These are phyloP conservation scores for Eremobia ochroleuca DNA, from an alignment of 2,888 invertebrate genomes.

Conservation along the genomic window DNA sequence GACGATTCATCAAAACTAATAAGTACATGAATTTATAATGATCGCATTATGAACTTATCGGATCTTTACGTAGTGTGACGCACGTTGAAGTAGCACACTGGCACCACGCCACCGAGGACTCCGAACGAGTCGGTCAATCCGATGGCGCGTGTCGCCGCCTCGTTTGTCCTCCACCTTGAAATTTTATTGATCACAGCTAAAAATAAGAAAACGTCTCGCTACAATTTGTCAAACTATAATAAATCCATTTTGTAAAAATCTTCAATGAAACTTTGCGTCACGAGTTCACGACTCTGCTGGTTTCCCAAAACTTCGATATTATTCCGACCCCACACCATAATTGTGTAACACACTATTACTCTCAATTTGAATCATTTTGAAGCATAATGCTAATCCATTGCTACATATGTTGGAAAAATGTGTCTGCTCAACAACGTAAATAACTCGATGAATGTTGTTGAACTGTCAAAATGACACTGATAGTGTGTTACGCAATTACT, in stretches of 20 bases:
- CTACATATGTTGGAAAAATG: too few species aligned
- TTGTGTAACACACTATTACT: too few species aligned
- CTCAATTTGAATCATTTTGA: too few species aligned
- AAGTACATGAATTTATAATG: slow-evolving; percentile 45
- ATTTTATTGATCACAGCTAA: slow-evolving; percentile 68
- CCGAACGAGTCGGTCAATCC: slow-evolving; percentile 74
- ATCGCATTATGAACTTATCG: slow-evolving; percentile 46
- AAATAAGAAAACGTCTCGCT: slow-evolving; percentile 61
- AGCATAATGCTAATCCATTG: too few species aligned
- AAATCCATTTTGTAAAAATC: slow-evolving; percentile 41
- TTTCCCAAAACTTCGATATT: slow-evolving; percentile 34
- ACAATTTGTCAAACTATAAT: slow-evolving; percentile 42
- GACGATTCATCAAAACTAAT: slow-evolving; percentile 33
- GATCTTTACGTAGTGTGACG: slow-evolving; percentile 64
- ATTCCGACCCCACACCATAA: too few species aligned
- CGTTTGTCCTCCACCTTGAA: slow-evolving; percentile 75
- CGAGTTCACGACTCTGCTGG: slow-evolving; percentile 14
- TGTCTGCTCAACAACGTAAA: too few species aligned
- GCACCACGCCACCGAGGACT: slow-evolving; percentile 77
- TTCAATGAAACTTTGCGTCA: slow-evolving; percentile 61
- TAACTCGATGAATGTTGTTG: too few species aligned
- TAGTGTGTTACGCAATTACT: too few species aligned
- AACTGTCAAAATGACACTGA: too few species aligned
- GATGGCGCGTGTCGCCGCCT: slow-evolving; percentile 71
- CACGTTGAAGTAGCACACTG: slow-evolving; percentile 69